A percentile compares a stretch with the other conserved stretches of the same genome.
These are phyloP conservation scores for Lophotriccus pileatus DNA, from an alignment of 2,797 vertebrate genomes.

Conservation along the genomic window DNA sequence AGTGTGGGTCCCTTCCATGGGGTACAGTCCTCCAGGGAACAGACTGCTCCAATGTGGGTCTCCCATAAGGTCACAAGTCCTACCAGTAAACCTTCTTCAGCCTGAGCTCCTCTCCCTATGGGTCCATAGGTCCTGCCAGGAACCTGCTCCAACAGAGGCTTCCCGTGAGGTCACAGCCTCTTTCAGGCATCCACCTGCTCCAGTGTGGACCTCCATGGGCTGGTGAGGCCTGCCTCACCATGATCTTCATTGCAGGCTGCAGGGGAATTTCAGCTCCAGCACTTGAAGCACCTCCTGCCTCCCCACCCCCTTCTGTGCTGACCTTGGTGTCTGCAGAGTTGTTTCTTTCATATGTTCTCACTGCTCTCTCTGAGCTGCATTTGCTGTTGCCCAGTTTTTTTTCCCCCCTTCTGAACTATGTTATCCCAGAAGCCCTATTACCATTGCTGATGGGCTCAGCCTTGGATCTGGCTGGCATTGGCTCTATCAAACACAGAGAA, in stretches of 20 bases:
- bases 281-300: neutral
- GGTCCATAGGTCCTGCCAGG: neutral
- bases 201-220: neutral
- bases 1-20: neutral
- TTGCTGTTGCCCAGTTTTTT: neutral
- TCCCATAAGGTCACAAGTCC: neutral
- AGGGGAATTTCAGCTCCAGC: neutral
- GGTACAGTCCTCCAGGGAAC: neutral
- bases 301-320: neutral
- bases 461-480: neutral
- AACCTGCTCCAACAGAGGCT: neutral
- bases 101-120: neutral
- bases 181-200: neutral
- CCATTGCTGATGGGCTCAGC: neutral
- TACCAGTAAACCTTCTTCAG: neutral
- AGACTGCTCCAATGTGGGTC: neutral
- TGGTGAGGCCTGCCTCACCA: neutral
- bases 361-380: neutral
- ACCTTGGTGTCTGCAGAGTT: neutral
- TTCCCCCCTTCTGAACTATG: neutral
- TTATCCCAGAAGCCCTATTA: neutral
- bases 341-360: neutral
- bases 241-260: rapidly evolving
- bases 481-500: neutral
- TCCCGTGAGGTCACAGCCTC: neutral